Conservation (phyloP, 2,113 vertebrate genomes). For the Grantiella picta region DNA sequence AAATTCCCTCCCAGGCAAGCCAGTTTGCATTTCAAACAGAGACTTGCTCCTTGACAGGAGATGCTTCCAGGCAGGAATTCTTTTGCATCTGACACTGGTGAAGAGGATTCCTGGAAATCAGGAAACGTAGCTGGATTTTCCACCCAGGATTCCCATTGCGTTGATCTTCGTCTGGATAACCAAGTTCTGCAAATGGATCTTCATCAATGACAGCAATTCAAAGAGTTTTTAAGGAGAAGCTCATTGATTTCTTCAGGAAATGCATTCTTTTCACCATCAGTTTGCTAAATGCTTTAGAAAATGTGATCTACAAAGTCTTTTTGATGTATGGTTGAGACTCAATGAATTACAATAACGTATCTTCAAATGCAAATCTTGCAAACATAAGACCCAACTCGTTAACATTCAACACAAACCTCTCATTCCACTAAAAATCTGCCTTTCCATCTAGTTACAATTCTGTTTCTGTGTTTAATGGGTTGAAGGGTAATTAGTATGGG, state of each 20-base stretch:
- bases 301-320: neutral
- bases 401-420: neutral
- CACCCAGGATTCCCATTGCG: neutral
- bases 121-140: neutral
- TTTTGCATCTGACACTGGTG: neutral
- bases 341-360: neutral
- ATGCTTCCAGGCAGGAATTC: neutral
- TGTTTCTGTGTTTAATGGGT: neutral
- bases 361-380: neutral
- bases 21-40: neutral
- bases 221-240: neutral
- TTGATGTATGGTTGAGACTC: neutral
- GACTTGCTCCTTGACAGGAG: neutral
- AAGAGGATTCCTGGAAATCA: neutral
- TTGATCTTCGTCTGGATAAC: neutral
- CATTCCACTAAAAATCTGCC: neutral
- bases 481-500: neutral
- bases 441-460: neutral
- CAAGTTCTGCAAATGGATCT: neutral
- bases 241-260: neutral
- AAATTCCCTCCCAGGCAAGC: neutral
- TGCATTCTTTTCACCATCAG: neutral
- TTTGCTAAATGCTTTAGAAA: neutral
- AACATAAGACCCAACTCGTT: neutral
- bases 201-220: neutral